These are phyloP conservation scores for Recurvirostra avosetta DNA, from an alignment of 2,113 vertebrate genomes.

Conservation along the genomic window DNA sequence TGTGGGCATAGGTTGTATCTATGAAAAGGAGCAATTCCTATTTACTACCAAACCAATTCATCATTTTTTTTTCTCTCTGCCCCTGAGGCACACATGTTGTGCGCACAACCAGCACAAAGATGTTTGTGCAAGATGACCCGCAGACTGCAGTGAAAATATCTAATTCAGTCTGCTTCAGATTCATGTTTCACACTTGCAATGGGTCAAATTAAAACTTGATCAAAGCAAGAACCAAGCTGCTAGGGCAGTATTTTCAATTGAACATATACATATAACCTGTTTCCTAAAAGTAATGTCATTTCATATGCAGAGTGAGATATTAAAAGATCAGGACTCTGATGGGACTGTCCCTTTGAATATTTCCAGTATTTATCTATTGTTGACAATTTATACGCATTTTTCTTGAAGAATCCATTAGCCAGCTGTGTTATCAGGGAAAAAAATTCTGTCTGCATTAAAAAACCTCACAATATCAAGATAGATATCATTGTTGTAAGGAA, in stretches of 20 bases:
- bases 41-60: background rate
- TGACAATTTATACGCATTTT: constrained; percentile 45
- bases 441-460: background rate
- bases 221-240: background rate
- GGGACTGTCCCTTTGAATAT: constrained; percentile 11
- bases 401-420: constrained; percentile 50
- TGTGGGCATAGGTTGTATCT: background rate
- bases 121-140: background rate
- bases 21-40: background rate
- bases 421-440: background rate
- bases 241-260: background rate
- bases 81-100: background rate
- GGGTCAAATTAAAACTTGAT: background rate
- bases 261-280: background rate
- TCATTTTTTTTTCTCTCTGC: background rate
- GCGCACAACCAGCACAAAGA: background rate
- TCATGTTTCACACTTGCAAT: background rate
- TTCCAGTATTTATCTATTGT: constrained; percentile 39
- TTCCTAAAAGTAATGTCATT: constrained; percentile 30
- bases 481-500: background rate
- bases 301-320: constrained; percentile 35
- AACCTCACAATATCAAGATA: constrained; percentile 13
- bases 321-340: constrained; percentile 29
- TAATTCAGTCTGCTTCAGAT: background rate
- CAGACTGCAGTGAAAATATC: background rate